A percentile compares a stretch with the other conserved stretches of the same genome.
Conservation (phyloP, 1,140 invertebrate genomes). For the Tetraneura akinire region DNA sequence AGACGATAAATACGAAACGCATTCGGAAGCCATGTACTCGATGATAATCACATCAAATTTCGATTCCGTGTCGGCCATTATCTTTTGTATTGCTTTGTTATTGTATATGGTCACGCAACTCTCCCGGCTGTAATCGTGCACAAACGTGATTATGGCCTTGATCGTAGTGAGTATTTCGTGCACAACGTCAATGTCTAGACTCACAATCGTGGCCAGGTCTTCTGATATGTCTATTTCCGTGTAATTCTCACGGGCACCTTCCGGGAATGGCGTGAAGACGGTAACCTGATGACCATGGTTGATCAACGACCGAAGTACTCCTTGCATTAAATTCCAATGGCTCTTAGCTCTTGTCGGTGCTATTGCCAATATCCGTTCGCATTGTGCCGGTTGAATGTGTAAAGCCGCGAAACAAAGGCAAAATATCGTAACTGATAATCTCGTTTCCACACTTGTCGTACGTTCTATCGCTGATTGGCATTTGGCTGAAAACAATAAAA, state of each 20-base stretch:
- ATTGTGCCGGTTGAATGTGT: neutral
- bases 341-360: slow-evolving; percentile 56
- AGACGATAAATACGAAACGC: neutral
- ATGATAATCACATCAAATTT: neutral
- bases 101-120: too few relatives aligned
- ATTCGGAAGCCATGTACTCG: neutral
- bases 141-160: neutral
- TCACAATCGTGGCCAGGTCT: neutral
- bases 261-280: slow-evolving; percentile 58
- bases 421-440: neutral
- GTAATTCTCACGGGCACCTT: neutral
- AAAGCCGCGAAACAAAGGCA: neutral
- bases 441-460: too few relatives aligned
- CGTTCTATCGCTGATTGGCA: too few relatives aligned
- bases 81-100: neutral
- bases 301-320: slow-evolving; percentile 56
- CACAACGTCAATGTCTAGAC: neutral
- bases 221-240: neutral
- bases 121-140: neutral
- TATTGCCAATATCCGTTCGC: slow-evolving; percentile 55
- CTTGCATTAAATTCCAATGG: slow-evolving; percentile 58
- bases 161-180: too few relatives aligned
- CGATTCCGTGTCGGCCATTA: neutral
- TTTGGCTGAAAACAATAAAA: too few relatives aligned
- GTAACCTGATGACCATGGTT: slow-evolving; percentile 56